Evolutionary conservation across 2,113 vertebrate genomes (phyloP), one percentile per base, ranked within the genome.

Genomic region (Pelecanoides urinatrix): DNA sequence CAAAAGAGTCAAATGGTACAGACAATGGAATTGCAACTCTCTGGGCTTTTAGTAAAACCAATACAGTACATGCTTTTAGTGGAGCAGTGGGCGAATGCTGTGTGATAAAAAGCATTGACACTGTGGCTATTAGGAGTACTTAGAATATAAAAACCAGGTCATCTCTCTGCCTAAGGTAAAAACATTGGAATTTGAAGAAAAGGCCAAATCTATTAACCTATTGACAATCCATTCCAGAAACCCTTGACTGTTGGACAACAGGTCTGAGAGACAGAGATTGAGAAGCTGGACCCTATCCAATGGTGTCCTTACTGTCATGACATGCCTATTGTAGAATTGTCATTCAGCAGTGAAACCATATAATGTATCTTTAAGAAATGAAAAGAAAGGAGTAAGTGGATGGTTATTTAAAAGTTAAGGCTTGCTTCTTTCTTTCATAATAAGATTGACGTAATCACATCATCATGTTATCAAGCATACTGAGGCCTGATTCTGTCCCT

Each of bases 121-220:
- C 47, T 80, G 56, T 79, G 92, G 55, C 52, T 77, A 8, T 90
- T 85, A 78, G 63, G 49, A 40, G 45, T 38, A 52, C 86, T 95
- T 91, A 79, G 67, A 94, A 50, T 86, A 40, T n/a, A 93, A 90
- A 80, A 22, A 73, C 52, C 44, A 23, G 49, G 58, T 86, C 86
- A 68, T 70, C 36, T 77, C 52, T 77, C 63, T 96, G 96, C 91
- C 92, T 93, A 44, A 86, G 81, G 94, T 94, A 80, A 92, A 92
- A 87, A 83, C 58, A 66, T 20, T 59, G 44, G 36, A 80, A 80
- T 92, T 85, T 65, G 68, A 94, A 59, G 63, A 67, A 83, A 63
- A 96, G 95, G 81, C 75, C 81, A 91, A 20, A 61, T 74, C 78
- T 90, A 93, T 97, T 97, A 97, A 96, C 95, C 95, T 96, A 92